A percentile compares a stretch with the other conserved stretches of the same genome.
Evolutionary conservation across 2,888 invertebrate genomes (phyloP).

Genomic region (Bimastos eiseni): DNA sequence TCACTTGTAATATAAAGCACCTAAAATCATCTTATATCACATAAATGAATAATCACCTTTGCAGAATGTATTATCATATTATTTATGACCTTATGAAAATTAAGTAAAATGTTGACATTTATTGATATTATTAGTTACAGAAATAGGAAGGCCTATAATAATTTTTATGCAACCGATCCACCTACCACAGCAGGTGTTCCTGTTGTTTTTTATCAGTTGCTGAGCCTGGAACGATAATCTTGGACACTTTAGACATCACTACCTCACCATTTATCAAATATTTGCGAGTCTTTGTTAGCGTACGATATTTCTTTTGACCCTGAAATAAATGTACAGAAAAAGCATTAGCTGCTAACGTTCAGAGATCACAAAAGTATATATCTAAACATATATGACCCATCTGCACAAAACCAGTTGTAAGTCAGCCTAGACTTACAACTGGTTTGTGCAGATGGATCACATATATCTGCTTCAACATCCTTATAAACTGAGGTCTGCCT

Average conservation of each 20-base stretch:
- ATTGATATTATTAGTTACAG: background rate
- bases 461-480: too few species aligned
- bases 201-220: constrained; percentile 59
- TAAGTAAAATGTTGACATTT: background rate
- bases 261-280: constrained; percentile 97
- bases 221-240: constrained; percentile 62
- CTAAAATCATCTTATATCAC: too few species aligned
- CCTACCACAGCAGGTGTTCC: constrained; percentile 81
- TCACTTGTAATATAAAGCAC: too few species aligned
- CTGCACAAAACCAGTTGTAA: too few species aligned
- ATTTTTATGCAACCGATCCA: background rate
- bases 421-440: too few species aligned
- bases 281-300: constrained; percentile 91
- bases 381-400: too few species aligned
- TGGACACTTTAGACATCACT: constrained; percentile 93
- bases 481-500: too few species aligned
- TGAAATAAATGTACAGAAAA: constrained; percentile 8
- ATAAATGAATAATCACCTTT: too few species aligned
- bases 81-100: too few species aligned
- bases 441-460: too few species aligned
- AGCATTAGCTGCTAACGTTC: background rate
- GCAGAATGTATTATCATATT: too few species aligned
- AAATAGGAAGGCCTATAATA: background rate
- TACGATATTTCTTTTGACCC: constrained; percentile 64
- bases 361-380: too few species aligned